phyloP scores from a whole-genome alignment of 2,888 invertebrate genomes.

The Belgica antarctica region DNA sequence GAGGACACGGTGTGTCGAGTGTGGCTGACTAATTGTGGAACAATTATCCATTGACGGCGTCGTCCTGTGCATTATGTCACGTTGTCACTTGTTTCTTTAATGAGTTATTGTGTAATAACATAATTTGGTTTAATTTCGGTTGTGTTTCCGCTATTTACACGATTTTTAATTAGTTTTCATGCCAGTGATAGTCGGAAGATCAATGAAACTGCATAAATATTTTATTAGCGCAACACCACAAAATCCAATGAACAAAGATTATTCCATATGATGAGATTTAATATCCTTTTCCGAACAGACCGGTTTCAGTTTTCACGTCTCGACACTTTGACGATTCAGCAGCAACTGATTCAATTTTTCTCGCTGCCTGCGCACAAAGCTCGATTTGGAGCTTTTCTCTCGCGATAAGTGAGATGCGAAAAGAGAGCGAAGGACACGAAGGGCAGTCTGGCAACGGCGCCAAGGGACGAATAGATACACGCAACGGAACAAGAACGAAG shows the following conservation, averaged over 20 bases:
- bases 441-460: conserved; percentile 46
- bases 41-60: conserved; percentile 14
- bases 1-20: background rate
- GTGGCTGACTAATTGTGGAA: background rate
- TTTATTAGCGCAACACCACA: background rate
- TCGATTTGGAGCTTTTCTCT: conserved; percentile 1
- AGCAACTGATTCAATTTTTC: background rate
- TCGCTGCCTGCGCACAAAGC: conserved; percentile 1
- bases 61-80: conserved; percentile 35
- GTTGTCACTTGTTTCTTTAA: conserved; percentile 31
- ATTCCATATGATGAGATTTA: conserved; percentile 27
- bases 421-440: background rate
- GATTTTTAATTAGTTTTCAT: background rate
- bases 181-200: conserved; percentile 15
- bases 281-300: background rate
- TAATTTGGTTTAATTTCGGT: conserved; percentile 16
- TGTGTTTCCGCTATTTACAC: conserved; percentile 3
- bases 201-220: conserved; percentile 19
- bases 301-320: conserved; percentile 22
- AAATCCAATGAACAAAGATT: conserved; percentile 25
- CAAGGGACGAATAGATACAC: background rate
- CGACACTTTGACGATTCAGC: conserved; percentile 3
- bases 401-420: background rate
- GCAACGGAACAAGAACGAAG: conserved; percentile 45
- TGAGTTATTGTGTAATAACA: conserved; percentile 28